These are phyloP conservation scores for Xylocampa areola DNA, from an alignment of 2,888 invertebrate species.

Conservation along the genomic window DNA sequence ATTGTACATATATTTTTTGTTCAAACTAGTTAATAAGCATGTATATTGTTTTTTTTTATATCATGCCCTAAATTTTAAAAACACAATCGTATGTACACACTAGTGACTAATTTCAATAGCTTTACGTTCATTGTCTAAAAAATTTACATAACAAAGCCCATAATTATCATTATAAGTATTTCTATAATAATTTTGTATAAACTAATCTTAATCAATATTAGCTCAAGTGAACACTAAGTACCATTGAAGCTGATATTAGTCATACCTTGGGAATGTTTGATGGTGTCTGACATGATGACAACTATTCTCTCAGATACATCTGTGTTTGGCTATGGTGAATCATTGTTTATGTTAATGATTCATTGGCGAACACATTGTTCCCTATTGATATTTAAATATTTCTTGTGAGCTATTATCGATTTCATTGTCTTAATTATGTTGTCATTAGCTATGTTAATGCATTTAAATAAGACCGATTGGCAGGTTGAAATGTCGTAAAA, in stretches of 20 bases:
- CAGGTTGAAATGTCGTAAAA: neutral
- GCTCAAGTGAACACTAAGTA: slow-evolving; percentile 57
- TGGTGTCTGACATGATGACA: slow-evolving; percentile 61
- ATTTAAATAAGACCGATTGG: slow-evolving; percentile 21
- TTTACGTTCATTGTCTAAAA: neutral
- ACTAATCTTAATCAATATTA: slow-evolving; percentile 58
- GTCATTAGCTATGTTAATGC: slow-evolving; percentile 64
- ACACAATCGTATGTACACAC: slow-evolving; percentile 5
- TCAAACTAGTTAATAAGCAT: neutral
- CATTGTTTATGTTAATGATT: slow-evolving; percentile 73
- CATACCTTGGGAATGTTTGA: slow-evolving; percentile 66
- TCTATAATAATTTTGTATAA: slow-evolving; percentile 4
- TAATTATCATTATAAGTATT: neutral
- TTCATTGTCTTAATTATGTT: slow-evolving; percentile 60
- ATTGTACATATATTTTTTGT: neutral
- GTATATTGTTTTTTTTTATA: no score
- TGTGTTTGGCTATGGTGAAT: slow-evolving; percentile 74
- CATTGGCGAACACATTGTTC: slow-evolving; percentile 62
- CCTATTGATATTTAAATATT: slow-evolving; percentile 57
- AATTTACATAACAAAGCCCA: neutral
- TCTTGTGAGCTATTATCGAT: slow-evolving; percentile 44
- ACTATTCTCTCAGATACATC: slow-evolving; percentile 68
- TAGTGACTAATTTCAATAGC: neutral
- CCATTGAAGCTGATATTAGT: slow-evolving; percentile 60
- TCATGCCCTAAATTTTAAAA: neutral